These are phyloP conservation scores for Electrophaes corylata DNA, from an alignment of 2,888 invertebrate genomes.

Conservation along the genomic window DNA sequence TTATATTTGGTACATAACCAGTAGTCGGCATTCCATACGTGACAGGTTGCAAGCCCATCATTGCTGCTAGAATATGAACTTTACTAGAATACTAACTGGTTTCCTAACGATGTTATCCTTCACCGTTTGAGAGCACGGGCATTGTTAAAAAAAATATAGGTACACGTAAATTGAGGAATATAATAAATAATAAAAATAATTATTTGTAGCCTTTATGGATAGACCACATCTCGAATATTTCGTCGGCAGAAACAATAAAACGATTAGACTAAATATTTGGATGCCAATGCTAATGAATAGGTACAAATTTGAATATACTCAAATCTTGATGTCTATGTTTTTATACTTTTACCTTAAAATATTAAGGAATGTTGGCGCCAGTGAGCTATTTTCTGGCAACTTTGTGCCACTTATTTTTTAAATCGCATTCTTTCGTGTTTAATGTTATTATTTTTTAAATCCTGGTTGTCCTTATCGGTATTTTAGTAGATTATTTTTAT, in stretches of 20 bases:
- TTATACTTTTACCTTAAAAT: constrained; percentile 6
- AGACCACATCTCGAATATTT: not conserved
- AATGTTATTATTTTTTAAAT: constrained; percentile 11
- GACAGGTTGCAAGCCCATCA: too few species aligned
- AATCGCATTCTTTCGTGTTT: constrained; percentile 11
- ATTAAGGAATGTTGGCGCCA: constrained; percentile 38
- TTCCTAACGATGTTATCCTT: too few species aligned
- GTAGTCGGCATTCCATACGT: too few species aligned
- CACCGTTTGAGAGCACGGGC: too few species aligned
- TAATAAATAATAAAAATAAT: too few species aligned
- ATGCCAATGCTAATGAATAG: constrained; percentile 36
- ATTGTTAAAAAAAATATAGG: too few species aligned
- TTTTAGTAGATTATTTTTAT: constrained; percentile 9
- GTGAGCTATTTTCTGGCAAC: constrained; percentile 15
- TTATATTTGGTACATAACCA: too few species aligned
- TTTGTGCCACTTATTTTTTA: constrained; percentile 13
- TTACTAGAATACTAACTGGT: too few species aligned
- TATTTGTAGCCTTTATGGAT: not conserved
- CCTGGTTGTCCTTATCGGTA: constrained; percentile 5
- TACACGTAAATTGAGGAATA: too few species aligned
- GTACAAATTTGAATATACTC: not conserved
- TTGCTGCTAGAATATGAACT: too few species aligned
- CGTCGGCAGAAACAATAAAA: not conserved
- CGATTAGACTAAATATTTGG: constrained; percentile 12
- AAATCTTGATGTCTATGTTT: constrained; percentile 13